A percentile compares a stretch with the other conserved stretches of the same genome.
Evolutionary conservation across 1,140 invertebrate species (phyloP).

Genomic region (Adelges cooleyi): DNA sequence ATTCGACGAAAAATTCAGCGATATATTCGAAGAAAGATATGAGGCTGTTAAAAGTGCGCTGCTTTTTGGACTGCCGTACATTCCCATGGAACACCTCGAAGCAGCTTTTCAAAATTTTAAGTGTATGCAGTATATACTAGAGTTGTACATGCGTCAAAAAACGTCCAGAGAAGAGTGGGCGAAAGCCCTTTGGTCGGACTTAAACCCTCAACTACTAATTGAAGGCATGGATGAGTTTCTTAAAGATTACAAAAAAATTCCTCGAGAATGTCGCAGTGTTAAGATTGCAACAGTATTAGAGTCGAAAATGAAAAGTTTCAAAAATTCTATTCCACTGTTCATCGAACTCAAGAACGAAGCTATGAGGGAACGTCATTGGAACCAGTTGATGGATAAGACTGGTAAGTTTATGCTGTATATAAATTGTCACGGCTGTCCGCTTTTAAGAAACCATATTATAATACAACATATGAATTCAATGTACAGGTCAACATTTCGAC

Average conservation of each 20-base stretch:
- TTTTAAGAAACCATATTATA: too few species aligned
- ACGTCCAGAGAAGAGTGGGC: slow-evolving; percentile 63
- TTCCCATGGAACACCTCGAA: not conserved
- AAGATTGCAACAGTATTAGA: slow-evolving; percentile 56
- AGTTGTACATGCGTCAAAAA: slow-evolving; percentile 67
- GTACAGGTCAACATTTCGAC: slow-evolving; percentile 57
- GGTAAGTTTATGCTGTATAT: slow-evolving; percentile 39
- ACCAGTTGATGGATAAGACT: slow-evolving; percentile 74
- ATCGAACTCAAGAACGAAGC: slow-evolving; percentile 83
- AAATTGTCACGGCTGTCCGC: too few species aligned
- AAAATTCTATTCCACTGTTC: slow-evolving; percentile 74
- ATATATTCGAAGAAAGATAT: not conserved
- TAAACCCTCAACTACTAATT: slow-evolving; percentile 67
- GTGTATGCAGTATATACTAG: slow-evolving; percentile 58
- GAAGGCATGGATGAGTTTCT: slow-evolving; percentile 78
- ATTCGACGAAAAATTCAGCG: not conserved
- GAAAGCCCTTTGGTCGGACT: slow-evolving; percentile 72
- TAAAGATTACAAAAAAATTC: slow-evolving; percentile 58
- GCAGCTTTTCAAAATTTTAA: slow-evolving; percentile 59
- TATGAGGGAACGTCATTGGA: slow-evolving; percentile 76
- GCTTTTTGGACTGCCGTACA: not conserved
- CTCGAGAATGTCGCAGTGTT: slow-evolving; percentile 45
- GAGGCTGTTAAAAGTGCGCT: not conserved
- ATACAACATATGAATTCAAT: too few species aligned
- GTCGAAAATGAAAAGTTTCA: slow-evolving; percentile 75